These are phyloP conservation scores for Agelastica alni DNA, from an alignment of 2,888 invertebrate genomes.

Conservation along the genomic window DNA sequence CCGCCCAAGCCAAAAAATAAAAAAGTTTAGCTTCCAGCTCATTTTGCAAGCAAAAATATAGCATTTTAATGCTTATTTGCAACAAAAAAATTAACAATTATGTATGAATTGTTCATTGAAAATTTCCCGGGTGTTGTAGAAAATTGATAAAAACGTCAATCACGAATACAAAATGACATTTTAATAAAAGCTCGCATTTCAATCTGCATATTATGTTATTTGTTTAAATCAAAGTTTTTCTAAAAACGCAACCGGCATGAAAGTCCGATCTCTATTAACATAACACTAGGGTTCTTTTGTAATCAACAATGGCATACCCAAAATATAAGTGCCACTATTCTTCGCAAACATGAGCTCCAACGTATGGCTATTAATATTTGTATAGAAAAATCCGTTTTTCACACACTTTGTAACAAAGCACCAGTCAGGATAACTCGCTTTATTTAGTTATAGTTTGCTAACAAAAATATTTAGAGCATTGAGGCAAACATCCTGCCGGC, in stretches of 20 bases:
- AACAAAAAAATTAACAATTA: no score
- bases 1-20: no score
- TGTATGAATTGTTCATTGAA: background rate
- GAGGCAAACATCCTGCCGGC: slow-evolving; percentile 50
- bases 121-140: no score
- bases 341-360: slow-evolving; percentile 38
- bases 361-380: slow-evolving; percentile 43
- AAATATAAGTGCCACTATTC: slow-evolving; percentile 46
- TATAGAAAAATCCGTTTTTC: slow-evolving; percentile 46
- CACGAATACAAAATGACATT: background rate
- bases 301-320: slow-evolving; percentile 40
- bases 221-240: slow-evolving; percentile 20
- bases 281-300: slow-evolving; percentile 29
- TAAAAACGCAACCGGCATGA: slow-evolving; percentile 24
- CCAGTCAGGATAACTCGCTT: slow-evolving; percentile 43
- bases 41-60: no score
- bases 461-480: slow-evolving; percentile 48
- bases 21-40: no score
- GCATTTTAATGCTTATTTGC: no score
- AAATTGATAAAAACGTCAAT: background rate
- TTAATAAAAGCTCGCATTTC: slow-evolving; percentile 7
- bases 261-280: slow-evolving; percentile 26
- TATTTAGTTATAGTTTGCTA: slow-evolving; percentile 45
- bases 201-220: slow-evolving; percentile 7
- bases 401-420: slow-evolving; percentile 45